Base-by-base conservation (phyloP, 2,797 vertebrate genomes). In the Chromis chromis region DNA sequence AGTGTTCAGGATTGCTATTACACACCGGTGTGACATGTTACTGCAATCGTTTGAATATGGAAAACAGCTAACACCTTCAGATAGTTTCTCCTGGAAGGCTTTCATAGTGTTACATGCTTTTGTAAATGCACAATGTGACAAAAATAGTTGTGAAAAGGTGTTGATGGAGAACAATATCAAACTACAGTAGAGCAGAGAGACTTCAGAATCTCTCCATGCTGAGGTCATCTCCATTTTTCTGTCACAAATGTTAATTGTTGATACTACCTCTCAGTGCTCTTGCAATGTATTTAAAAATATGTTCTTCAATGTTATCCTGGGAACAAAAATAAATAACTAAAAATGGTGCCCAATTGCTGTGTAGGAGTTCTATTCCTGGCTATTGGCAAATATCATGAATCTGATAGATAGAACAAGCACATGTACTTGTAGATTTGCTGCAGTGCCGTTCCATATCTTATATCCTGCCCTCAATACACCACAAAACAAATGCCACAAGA, bases 401-500 rank as follows among this genome's bases (percentile, higher is more conserved):
- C 65, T 54, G 67, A 75, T 40, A 83, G 39, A 52, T 12, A 59
- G 40, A 24, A 6, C 49, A 57, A 61, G 33, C 27, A 44, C 48
- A 42, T 68, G 36, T 65, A 65, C 44, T 60, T 77, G 55, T 56
- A 65, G 58, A 76, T 82, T 58, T 84, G 58, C 74, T 46, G 65
- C 48, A 39, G 49, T 48, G 56, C 69, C 67, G 64, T 79, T 82
- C 63, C 25, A 74, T 62, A 70, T 79, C 77, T 81, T 55, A 84
- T 76, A 86, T 84, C 49, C 49, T 77, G 49, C 46, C 54, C 58
- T 70, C 67, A 68, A 56, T 64, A 75, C 69, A 61, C 21, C 6
- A 69, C 46, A 86, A 27, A 88, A 81, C 76, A 90, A 93, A 93
- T 90, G 87, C 73, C 87, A 86, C 75, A 65, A 83, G 80, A 85